These are phyloP conservation scores for Xanthorhoe spadicearia DNA, from an alignment of 2,888 invertebrate genomes.

Conservation along the genomic window DNA sequence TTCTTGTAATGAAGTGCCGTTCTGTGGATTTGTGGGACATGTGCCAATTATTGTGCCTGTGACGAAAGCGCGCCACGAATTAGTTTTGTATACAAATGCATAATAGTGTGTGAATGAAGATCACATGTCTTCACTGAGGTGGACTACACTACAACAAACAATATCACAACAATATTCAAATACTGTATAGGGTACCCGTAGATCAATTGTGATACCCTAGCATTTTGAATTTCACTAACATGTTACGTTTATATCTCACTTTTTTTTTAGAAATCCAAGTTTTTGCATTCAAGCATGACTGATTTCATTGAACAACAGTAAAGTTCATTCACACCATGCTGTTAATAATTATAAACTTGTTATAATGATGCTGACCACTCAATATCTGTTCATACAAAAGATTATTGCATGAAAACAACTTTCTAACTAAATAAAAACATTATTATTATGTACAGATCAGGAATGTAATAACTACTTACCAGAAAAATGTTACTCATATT, in stretches of 20 bases:
- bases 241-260: no score
- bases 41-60: slow-evolving; percentile 80
- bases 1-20: slow-evolving; percentile 81
- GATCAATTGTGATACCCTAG: not conserved
- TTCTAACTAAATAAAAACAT: not conserved
- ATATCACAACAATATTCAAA: not conserved
- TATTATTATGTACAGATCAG: not conserved
- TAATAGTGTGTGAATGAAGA: slow-evolving; percentile 54
- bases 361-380: not conserved
- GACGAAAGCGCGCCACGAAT: slow-evolving; percentile 69
- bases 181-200: not conserved
- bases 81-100: slow-evolving; percentile 72
- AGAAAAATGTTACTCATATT: no score
- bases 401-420: not conserved
- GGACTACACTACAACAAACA: slow-evolving; percentile 21
- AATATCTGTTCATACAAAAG: not conserved
- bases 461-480: not conserved
- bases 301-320: slow-evolving; percentile 4
- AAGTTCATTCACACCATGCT: slow-evolving; percentile 11
- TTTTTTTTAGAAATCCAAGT: not conserved
- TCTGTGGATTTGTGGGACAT: slow-evolving; percentile 79
- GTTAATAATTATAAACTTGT: not conserved
- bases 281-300: slow-evolving; percentile 11
- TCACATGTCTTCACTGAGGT: slow-evolving; percentile 40
- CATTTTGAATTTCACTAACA: not conserved